Percentiles rank a stretch among this genome's conserved stretches.
Evolutionary conservation across 2,113 vertebrate species (phyloP).

Genomic region (Cacatua alba): DNA sequence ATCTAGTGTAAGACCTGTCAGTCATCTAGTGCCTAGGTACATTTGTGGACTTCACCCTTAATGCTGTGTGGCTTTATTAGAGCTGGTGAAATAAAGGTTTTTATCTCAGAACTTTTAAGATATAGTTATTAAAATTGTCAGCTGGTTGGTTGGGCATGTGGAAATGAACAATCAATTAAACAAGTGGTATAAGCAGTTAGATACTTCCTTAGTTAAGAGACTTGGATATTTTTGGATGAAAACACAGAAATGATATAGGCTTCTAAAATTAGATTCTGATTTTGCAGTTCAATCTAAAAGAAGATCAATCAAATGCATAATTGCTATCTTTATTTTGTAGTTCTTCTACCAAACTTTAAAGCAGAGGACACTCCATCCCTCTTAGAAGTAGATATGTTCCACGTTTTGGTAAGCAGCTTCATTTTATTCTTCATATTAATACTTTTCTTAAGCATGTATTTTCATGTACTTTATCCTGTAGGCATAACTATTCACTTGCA

Average conservation of each 20-base stretch:
- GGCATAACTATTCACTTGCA: neutral
- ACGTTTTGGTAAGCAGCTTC: slow-evolving; percentile 86
- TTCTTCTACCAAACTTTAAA: slow-evolving; percentile 84
- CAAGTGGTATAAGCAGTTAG: neutral
- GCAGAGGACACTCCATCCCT: slow-evolving; percentile 85
- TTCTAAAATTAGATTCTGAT: neutral
- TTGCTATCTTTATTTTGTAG: slow-evolving; percentile 68
- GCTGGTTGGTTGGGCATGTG: neutral
- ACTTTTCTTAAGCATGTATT: neutral
- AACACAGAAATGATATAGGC: neutral
- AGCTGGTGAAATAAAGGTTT: neutral
- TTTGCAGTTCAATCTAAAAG: neutral
- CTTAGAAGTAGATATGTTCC: slow-evolving; percentile 92
- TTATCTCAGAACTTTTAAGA: neutral
- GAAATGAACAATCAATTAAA: neutral
- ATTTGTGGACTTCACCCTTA: neutral
- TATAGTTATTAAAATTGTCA: neutral
- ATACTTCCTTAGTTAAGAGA: neutral
- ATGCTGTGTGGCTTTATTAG: neutral
- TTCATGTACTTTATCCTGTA: neutral
- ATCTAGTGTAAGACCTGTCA: neutral
- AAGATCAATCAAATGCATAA: neutral
- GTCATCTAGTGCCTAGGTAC: neutral
- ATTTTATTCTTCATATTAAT: neutral
- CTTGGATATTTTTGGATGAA: neutral